Evolutionary conservation across 1,140 invertebrate species (phyloP).

Genomic region (Teleogryllus occipitalis): DNA sequence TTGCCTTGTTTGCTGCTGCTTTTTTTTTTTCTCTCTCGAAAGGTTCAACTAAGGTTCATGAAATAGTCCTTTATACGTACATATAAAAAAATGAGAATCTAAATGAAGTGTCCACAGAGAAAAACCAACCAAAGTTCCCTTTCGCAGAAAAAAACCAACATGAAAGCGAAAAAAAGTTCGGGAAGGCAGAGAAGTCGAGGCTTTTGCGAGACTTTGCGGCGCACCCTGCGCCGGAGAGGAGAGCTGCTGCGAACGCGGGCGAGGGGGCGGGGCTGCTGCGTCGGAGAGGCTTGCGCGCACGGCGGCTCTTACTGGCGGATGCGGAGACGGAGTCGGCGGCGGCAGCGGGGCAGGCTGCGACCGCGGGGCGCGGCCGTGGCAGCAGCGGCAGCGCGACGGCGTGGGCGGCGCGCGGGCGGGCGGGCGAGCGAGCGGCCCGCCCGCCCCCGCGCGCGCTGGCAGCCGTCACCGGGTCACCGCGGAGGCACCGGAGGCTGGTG

Average conservation of each 20-base stretch:
- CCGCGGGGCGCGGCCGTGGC: no score
- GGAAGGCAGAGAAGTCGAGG: no score
- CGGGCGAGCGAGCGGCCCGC: background rate
- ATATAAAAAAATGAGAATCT: background rate
- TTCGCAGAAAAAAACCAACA: background rate
- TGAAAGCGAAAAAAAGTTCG: background rate
- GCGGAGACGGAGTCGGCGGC: no score
- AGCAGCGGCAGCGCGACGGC: background rate
- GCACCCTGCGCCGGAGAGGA: background rate
- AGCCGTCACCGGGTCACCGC: background rate
- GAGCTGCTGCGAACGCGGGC: no score
- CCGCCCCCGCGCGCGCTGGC: background rate
- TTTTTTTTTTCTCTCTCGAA: no score
- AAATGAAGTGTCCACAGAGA: background rate
- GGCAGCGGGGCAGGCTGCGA: no score
- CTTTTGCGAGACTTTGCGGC: background rate
- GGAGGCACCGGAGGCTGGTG: background rate
- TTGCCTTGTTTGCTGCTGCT: no score
- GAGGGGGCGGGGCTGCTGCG: background rate
- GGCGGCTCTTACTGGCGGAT: no score
- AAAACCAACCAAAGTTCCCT: background rate
- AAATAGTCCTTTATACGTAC: no score
- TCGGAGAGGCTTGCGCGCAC: background rate
- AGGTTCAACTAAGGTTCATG: no score
- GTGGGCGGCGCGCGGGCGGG: background rate